phyloP scores from a whole-genome alignment of 2,797 vertebrate species.

The Borostomias antarcticus region DNA sequence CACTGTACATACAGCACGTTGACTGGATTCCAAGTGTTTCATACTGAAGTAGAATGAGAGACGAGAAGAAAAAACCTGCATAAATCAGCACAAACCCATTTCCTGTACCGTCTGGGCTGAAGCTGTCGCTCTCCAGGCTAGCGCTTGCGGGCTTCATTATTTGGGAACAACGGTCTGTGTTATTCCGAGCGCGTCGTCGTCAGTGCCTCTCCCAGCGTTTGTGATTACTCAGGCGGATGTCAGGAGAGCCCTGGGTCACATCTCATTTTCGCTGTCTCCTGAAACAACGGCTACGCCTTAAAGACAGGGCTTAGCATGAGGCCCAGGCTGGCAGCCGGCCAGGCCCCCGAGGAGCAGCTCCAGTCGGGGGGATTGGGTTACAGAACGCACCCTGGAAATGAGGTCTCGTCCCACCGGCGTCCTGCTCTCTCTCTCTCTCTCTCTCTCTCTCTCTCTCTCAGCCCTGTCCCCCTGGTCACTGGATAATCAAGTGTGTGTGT shows the following conservation, averaged over 20 bases:
- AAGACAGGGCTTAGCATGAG: constrained; percentile 27
- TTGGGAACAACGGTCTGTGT: constrained; percentile 12
- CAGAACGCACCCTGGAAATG: constrained; percentile 23
- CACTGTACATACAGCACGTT: constrained; percentile 2
- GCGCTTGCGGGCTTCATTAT: not conserved
- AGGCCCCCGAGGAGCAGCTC: constrained; percentile 12
- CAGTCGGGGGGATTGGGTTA: constrained; percentile 16
- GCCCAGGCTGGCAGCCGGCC: constrained; percentile 13
- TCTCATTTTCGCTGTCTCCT: constrained; percentile 38
- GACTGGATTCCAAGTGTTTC: not conserved
- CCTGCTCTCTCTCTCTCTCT: not conserved
- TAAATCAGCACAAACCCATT: constrained; percentile 13
- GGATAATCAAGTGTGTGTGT: constrained; percentile 4
- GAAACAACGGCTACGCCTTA: constrained; percentile 28
- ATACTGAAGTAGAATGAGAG: not conserved
- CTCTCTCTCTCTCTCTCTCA: constrained; percentile 4
- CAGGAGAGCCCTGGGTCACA: constrained; percentile 30
- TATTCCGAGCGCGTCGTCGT: not conserved
- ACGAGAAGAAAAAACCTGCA: not conserved
- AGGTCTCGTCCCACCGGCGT: constrained; percentile 20
- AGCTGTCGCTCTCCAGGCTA: not conserved
- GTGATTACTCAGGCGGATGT: constrained; percentile 39
- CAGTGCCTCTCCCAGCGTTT: not conserved
- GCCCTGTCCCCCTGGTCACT: not conserved
- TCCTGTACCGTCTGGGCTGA: constrained; percentile 12